A percentile compares a stretch with the other conserved stretches of the same genome.
phyloP scores from a whole-genome alignment of 2,113 vertebrate genomes.

The Jacana jacana region DNA sequence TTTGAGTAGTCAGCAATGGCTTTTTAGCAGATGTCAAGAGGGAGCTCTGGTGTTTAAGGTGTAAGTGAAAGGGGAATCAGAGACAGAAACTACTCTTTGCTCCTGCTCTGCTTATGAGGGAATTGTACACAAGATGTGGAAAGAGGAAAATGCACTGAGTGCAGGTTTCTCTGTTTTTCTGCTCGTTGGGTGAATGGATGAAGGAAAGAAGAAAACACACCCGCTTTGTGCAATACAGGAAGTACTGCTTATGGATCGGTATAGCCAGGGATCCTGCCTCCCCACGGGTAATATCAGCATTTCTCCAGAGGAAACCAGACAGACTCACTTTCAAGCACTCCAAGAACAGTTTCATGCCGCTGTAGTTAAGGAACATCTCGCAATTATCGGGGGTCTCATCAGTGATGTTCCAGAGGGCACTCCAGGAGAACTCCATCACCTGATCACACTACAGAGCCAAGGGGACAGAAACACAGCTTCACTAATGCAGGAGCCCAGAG shows the following conservation, averaged over 20 bases:
- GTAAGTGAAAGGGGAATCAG: not conserved
- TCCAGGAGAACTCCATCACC: conserved; percentile 99
- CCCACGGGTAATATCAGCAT: not conserved
- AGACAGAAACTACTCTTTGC: not conserved
- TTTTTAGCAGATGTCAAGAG: not conserved
- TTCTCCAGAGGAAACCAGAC: not conserved
- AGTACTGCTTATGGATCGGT: not conserved
- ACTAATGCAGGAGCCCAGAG: not conserved
- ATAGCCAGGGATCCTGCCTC: not conserved
- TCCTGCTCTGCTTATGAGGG: not conserved
- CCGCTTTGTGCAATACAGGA: not conserved
- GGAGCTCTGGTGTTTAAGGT: not conserved
- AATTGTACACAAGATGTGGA: not conserved
- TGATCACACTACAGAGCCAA: conserved; percentile 86
- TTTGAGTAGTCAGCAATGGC: not conserved
- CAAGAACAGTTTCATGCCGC: conserved; percentile 95
- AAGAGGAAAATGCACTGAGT: not conserved
- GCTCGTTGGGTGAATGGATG: not conserved
- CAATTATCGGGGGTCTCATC: conserved; percentile 98
- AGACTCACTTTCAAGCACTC: conserved; percentile 90
- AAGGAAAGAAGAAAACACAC: not conserved
- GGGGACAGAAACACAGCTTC: not conserved
- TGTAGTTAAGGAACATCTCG: conserved; percentile 97
- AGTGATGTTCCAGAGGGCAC: conserved; percentile 98
- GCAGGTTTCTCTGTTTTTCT: not conserved